Evolutionary conservation across 2,113 vertebrate species (phyloP).

Genomic region (Cacatua alba): DNA sequence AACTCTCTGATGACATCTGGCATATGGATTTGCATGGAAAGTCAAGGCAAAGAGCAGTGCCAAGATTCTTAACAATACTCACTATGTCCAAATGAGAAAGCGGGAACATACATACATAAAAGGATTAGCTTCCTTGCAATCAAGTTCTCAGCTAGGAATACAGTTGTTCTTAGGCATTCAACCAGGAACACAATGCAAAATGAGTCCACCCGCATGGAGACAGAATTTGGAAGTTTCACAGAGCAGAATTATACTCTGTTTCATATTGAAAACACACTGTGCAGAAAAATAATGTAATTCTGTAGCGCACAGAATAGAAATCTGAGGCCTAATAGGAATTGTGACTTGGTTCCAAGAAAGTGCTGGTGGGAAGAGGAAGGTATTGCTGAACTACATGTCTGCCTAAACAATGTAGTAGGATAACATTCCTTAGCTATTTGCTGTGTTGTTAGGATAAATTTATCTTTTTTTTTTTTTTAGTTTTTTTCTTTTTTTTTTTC

Average conservation of each 20-base stretch:
- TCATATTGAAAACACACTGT: conserved; percentile 22
- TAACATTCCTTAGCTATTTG: neutral
- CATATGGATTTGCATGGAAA: conserved; percentile 23
- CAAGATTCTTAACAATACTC: conserved; percentile 49
- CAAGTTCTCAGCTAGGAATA: conserved; percentile 44
- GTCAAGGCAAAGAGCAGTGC: conserved; percentile 32
- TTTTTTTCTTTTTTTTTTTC: neutral
- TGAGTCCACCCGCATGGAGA: neutral
- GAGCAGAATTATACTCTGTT: neutral
- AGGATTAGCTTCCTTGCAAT: conserved; percentile 46
- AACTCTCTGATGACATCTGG: conserved; percentile 30
- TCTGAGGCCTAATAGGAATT: conserved; percentile 21
- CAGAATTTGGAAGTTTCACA: conserved; percentile 3
- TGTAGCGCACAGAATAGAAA: conserved; percentile 5
- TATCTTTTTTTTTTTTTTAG: neutral
- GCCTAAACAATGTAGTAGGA: neutral
- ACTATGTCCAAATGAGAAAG: neutral
- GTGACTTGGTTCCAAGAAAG: conserved; percentile 43
- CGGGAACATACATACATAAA: neutral
- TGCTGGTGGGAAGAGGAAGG: neutral
- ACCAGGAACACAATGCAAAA: conserved; percentile 38
- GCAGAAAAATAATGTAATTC: conserved; percentile 17
- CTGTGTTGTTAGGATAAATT: neutral
- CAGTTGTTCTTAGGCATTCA: neutral
- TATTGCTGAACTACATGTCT: neutral